Percentiles rank a stretch among this genome's conserved stretches.
These are phyloP conservation scores for Microcebus ravelobensis DNA, from an alignment of 2,113 vertebrate species.

Conservation along the genomic window DNA sequence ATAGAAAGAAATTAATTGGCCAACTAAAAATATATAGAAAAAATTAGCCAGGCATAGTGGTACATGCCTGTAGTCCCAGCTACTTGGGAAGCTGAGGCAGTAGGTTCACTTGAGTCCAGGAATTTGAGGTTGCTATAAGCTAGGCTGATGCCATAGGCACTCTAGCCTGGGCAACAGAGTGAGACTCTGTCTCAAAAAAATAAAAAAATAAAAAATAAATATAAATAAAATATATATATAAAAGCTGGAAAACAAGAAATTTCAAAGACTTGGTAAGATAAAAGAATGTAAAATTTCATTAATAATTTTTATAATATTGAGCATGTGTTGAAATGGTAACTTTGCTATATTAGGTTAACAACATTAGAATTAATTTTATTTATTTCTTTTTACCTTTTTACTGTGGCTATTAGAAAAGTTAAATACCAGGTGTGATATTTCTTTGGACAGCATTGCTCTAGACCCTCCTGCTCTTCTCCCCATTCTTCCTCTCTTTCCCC, in stretches of 20 bases:
- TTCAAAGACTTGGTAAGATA: not conserved
- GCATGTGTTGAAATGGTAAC: not conserved
- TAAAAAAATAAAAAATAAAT: no score
- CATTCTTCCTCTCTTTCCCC: not conserved
- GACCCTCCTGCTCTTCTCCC: not conserved
- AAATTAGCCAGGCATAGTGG: no score
- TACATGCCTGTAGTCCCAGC: no score
- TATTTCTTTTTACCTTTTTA: not conserved
- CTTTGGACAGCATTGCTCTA: not conserved
- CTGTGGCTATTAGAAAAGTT: conserved; percentile 10
- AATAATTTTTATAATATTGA: conserved; percentile 39
- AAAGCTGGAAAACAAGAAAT: not conserved
- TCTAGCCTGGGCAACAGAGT: no score
- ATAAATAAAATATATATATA: no score
- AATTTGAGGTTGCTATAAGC: no score
- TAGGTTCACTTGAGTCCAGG: no score
- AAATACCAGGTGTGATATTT: not conserved
- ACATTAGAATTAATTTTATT: conserved; percentile 33
- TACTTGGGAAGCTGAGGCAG: no score
- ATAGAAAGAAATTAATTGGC: no score
- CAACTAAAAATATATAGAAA: no score
- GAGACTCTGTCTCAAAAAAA: no score
- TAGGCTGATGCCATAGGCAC: no score
- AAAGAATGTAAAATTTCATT: not conserved
- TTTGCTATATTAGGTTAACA: conserved; percentile 28